These are phyloP conservation scores for Colinus virginianus DNA, from an alignment of 2,113 vertebrate species.

Conservation along the genomic window DNA sequence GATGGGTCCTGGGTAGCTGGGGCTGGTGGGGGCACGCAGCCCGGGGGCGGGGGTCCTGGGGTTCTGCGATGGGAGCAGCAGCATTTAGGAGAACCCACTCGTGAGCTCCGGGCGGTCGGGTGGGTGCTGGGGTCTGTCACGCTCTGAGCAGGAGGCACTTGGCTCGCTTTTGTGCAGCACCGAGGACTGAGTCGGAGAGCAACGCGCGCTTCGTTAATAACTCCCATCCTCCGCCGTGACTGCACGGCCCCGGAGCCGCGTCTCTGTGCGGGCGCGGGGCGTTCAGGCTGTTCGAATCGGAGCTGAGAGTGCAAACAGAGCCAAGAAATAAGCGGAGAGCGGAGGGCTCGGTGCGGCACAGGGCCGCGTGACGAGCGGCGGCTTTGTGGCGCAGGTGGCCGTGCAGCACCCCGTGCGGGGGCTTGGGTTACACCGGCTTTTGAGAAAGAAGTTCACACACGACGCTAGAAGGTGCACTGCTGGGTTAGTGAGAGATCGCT, in stretches of 20 bases:
- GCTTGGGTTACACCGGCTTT: neutral
- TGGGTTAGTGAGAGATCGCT: rapidly evolving
- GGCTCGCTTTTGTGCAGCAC: too few species aligned
- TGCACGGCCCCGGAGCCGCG: neutral
- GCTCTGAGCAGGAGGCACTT: too few species aligned
- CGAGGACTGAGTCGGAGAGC: neutral
- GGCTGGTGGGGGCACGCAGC: too few species aligned
- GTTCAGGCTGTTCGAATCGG: neutral
- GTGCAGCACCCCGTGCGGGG: neutral
- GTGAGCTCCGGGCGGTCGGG: too few species aligned
- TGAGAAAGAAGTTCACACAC: neutral
- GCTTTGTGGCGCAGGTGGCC: neutral
- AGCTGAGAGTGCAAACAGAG: neutral
- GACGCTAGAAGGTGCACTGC: neutral
- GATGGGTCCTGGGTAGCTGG: too few species aligned
- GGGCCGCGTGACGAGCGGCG: neutral
- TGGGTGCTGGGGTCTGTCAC: too few species aligned
- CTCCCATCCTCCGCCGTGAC: neutral
- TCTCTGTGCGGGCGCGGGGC: too few species aligned
- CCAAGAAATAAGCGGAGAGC: neutral
- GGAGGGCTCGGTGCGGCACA: too few species aligned
- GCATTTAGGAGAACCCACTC: too few species aligned
- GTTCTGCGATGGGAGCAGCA: too few species aligned
- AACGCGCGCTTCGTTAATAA: neutral
- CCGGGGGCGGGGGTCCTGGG: too few species aligned